A percentile compares a stretch with the other conserved stretches of the same genome.
Conservation (phyloP, 2,888 invertebrate species). For the Podabrus alpinus region DNA sequence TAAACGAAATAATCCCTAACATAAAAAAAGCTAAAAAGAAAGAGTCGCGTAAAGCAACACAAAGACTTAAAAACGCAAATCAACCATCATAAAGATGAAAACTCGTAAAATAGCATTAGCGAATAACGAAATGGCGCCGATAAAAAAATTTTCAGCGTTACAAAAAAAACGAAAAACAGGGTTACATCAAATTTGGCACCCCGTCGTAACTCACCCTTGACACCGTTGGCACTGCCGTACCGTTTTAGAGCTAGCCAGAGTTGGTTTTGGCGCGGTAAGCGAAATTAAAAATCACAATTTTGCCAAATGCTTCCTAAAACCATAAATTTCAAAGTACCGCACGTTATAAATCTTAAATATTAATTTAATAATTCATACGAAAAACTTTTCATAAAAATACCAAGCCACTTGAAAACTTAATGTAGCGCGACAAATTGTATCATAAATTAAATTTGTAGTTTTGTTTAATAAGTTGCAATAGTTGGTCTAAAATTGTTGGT, state of each 20-base stretch:
- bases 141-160: background rate
- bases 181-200: background rate
- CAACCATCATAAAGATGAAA: slow-evolving; percentile 10
- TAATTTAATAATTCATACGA: background rate
- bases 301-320: background rate
- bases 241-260: background rate
- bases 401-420: background rate
- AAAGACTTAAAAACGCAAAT: slow-evolving; percentile 17
- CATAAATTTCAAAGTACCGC: background rate
- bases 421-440: background rate
- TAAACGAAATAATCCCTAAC: slow-evolving; percentile 11
- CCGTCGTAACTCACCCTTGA: background rate
- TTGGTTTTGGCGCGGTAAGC: background rate
- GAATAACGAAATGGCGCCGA: background rate
- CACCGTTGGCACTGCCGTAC: background rate
- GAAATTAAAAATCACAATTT: background rate
- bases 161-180: background rate
- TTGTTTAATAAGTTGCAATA: background rate
- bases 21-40: slow-evolving; percentile 17
- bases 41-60: slow-evolving; percentile 4
- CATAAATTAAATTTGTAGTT: background rate
- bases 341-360: background rate
- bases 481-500: background rate
- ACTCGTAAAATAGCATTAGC: slow-evolving; percentile 8
- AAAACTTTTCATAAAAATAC: background rate